Percentiles rank a stretch among this genome's conserved stretches.
Evolutionary conservation across 2,888 invertebrate genomes (phyloP).

Genomic region (Thumatha senex): DNA sequence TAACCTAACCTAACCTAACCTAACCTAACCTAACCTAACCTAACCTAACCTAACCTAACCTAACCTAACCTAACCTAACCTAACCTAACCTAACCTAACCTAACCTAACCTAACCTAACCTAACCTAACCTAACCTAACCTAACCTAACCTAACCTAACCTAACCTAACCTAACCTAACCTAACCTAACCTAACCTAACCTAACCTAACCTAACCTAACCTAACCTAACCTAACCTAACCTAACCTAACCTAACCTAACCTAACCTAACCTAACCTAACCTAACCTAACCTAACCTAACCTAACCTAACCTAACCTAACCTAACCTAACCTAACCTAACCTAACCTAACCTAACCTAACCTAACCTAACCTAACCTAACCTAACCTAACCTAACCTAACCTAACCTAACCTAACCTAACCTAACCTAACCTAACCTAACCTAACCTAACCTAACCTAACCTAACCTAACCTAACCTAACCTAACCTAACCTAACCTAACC

Average conservation of each 20-base stretch:
- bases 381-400: constrained; percentile 21
- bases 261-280: constrained; percentile 31
- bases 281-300: constrained; percentile 30
- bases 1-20: constrained; percentile 10
- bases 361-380: constrained; percentile 20
- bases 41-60: constrained; percentile 28
- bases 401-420: constrained; percentile 8
- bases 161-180: constrained; percentile 15
- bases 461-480: not conserved
- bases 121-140: constrained; percentile 14
- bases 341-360: constrained; percentile 18
- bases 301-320: constrained; percentile 32
- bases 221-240: constrained; percentile 25
- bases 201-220: constrained; percentile 45
- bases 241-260: constrained; percentile 33
- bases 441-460: not conserved
- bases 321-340: constrained; percentile 20
- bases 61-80: constrained; percentile 25
- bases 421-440: not conserved
- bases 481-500: not conserved
- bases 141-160: constrained; percentile 23
- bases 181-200: constrained; percentile 44
- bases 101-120: constrained; percentile 21
- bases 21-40: constrained; percentile 6
- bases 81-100: constrained; percentile 20